A percentile compares a stretch with the other conserved stretches of the same genome.
These are phyloP conservation scores for Galemys pyrenaicus DNA, from an alignment of 2,113 vertebrate species.

Conservation along the genomic window DNA sequence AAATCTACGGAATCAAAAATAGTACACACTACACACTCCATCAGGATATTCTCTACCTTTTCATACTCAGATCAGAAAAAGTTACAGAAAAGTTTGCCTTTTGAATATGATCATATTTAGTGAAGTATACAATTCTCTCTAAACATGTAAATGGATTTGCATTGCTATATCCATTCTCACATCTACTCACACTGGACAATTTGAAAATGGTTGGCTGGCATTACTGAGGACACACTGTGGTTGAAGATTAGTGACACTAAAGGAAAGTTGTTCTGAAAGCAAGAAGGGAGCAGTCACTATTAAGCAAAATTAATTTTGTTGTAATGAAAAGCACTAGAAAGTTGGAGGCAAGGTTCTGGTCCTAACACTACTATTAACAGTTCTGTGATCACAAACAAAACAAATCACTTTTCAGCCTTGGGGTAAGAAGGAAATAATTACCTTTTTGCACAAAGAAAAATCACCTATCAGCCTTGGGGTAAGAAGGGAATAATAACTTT, in stretches of 20 bases:
- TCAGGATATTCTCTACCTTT: not conserved
- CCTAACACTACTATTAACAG: not conserved
- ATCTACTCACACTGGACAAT: not conserved
- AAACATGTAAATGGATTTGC: not conserved
- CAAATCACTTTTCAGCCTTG: not conserved
- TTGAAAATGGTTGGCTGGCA: not conserved
- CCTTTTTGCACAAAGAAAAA: not conserved
- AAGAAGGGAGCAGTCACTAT: not conserved
- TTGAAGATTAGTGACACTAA: not conserved
- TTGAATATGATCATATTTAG: not conserved
- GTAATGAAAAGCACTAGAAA: not conserved
- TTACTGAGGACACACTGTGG: not conserved
- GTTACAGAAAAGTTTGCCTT: not conserved
- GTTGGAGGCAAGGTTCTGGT: not conserved
- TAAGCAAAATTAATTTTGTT: not conserved
- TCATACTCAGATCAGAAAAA: not conserved
- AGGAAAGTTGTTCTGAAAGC: not conserved
- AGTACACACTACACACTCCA: not conserved
- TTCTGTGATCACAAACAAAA: not conserved
- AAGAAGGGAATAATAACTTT: not conserved
- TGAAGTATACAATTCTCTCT: not conserved
- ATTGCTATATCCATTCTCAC: not conserved
- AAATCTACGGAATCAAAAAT: not conserved
- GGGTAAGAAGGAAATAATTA: not conserved
- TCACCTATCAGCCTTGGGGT: not conserved